Evolutionary conservation across 2,888 invertebrate genomes (phyloP).

Genomic region (Latrodectus hesperus): DNA sequence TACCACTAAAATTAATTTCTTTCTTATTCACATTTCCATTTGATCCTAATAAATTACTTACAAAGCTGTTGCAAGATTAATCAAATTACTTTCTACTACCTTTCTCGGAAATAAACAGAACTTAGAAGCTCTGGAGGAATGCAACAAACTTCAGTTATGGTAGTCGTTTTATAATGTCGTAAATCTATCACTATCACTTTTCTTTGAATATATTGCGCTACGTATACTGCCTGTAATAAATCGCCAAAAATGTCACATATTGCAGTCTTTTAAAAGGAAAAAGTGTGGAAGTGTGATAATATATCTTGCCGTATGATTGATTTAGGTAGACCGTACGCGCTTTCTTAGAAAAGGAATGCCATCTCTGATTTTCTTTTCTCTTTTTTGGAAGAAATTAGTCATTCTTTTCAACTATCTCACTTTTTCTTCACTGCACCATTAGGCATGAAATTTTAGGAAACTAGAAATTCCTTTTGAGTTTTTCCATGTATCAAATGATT

Average conservation of each 20-base stretch:
- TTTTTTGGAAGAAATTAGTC: constrained; percentile 2
- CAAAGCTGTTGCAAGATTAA: no score
- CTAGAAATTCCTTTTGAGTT: not conserved
- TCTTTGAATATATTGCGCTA: not conserved
- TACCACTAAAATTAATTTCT: no score
- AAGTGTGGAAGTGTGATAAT: constrained; percentile 5
- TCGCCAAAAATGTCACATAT: constrained; percentile 5
- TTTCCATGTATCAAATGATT: no score
- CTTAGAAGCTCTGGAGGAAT: no score
- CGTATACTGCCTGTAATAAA: constrained; percentile 1
- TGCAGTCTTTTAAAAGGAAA: not conserved
- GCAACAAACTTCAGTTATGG: not conserved
- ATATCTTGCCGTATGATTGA: not conserved
- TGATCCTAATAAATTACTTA: no score
- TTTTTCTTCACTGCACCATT: not conserved
- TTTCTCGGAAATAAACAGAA: no score
- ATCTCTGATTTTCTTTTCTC: constrained; percentile 2
- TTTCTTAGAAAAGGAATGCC: not conserved
- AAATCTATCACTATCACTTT: constrained; percentile 18
- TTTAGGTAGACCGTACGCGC: not conserved
- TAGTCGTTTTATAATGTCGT: constrained; percentile 10
- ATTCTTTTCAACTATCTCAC: not conserved
- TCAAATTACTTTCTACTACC: no score
- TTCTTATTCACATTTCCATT: no score
- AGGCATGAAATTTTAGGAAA: not conserved